Base-by-base conservation (phyloP, 2,113 vertebrate species). In the Phrynosoma platyrhinos region DNA sequence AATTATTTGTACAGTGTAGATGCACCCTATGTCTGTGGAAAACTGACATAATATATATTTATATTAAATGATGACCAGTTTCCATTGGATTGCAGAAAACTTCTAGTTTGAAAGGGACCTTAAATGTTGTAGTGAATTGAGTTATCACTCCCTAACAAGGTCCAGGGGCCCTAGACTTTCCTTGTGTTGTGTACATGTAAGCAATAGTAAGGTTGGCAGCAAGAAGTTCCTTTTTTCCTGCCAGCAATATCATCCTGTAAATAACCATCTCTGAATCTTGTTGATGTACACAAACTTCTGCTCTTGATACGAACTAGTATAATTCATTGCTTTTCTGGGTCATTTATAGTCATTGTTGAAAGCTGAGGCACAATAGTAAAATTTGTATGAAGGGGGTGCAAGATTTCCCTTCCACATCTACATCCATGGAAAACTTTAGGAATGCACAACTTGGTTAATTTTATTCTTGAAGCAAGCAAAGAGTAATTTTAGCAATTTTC, bases 231-330 rank as follows among this genome's bases (percentile, higher is more conserved):
- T 8, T n/a, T n/a, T 32, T 83, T 83, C 30, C 68, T 83, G 42
- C 42, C 68, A 83, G 66, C 47, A 71, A 53, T 83, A 83, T 72
- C 66, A 72, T 72, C 82, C 68, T 72, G 68, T 9, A 18, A 68
- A 72, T 83, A 72, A 83, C 42, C 2, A 71, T 83, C 81, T 83
- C 21, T 83, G 68, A 71, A 72, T 21, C 66, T 53, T 53, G 66
- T 32, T 83, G 27, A 71, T 71, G 16, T 72, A 72, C 32, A 72
- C 27, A 72, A 42, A 30, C 30, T 27, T 27, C n/a, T 72, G 9
- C 23, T 79, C 85, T 79, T 40, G 64, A 71, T 79, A 69, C 47
- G 71, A 79, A 71, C 21, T 58, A 30, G 21, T 2, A 16, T 79
- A 79, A 79, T 79, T 53, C 21, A 69, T 86, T 40, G 14, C n/a